These are phyloP conservation scores for Ranitomeya variabilis DNA, from an alignment of 2,113 vertebrate species.

Conservation along the genomic window DNA sequence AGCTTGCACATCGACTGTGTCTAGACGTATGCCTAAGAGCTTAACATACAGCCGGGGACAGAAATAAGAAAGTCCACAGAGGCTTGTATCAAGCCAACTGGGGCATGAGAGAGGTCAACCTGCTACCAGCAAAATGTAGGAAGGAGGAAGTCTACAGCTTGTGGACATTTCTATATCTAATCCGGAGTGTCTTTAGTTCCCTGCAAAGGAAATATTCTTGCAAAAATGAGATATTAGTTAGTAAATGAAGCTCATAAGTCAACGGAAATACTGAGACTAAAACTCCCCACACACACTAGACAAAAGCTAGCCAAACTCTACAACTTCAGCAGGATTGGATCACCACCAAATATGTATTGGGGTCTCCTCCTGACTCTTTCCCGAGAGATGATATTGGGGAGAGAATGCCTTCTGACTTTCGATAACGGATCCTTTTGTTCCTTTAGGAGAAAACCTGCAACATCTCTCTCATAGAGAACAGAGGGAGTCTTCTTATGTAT, in stretches of 20 bases:
- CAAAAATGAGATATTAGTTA: not conserved
- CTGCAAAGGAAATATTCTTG: not conserved
- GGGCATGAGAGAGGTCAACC: conserved; percentile 72
- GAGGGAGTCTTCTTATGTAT: too few relatives aligned
- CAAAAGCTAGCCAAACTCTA: too few relatives aligned
- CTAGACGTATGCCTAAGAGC: conserved; percentile 59
- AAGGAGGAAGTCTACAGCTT: conserved; percentile 10
- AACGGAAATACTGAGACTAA: not conserved
- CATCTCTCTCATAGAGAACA: too few relatives aligned
- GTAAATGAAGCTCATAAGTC: not conserved
- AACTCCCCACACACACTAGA: too few relatives aligned
- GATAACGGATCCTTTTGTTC: too few relatives aligned
- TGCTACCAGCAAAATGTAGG: conserved; percentile 4
- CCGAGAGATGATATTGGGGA: too few relatives aligned
- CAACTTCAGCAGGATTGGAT: too few relatives aligned
- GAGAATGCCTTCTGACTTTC: too few relatives aligned
- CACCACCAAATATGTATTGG: too few relatives aligned
- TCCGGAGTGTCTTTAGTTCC: rapidly evolving
- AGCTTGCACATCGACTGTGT: not conserved
- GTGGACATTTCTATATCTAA: conserved; percentile 11
- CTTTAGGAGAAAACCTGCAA: too few relatives aligned
- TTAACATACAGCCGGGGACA: conserved; percentile 56
- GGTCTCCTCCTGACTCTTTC: too few relatives aligned
- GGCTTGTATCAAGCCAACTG: conserved; percentile 30
- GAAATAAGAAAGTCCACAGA: conserved; percentile 60